phyloP scores from a whole-genome alignment of 2,888 invertebrate genomes.

The Melieria picta region DNA sequence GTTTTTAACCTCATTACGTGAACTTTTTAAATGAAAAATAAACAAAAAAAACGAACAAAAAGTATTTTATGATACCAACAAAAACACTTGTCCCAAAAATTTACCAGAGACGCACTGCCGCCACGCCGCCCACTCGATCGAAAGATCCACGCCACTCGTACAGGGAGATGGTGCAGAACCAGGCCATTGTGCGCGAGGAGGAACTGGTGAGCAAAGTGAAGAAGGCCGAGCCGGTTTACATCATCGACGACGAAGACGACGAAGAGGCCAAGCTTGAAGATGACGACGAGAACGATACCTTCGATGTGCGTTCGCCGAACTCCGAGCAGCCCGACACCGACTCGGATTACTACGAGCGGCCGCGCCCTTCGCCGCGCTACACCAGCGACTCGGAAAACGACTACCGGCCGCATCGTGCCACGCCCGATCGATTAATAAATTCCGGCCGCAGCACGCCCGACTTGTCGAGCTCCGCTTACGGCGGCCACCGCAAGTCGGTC shows the following conservation, averaged over 20 bases:
- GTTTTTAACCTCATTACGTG: neutral
- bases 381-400: conserved; percentile 63
- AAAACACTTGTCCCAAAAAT: conserved; percentile 22
- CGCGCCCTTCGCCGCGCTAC: conserved; percentile 46
- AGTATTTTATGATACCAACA: conserved; percentile 19
- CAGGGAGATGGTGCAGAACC: conserved; percentile 55
- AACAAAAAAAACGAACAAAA: neutral
- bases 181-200: conserved; percentile 38
- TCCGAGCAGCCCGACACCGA: conserved; percentile 52
- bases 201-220: conserved; percentile 38
- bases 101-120: conserved; percentile 14
- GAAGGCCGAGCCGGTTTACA: conserved; percentile 57
- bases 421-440: conserved; percentile 33
- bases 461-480: conserved; percentile 39
- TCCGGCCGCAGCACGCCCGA: conserved; percentile 64
- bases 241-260: conserved; percentile 57
- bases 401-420: conserved; percentile 47
- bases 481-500: conserved; percentile 63
- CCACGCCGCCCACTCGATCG: neutral
- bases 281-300: conserved; percentile 40
- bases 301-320: conserved; percentile 47
- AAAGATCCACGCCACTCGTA: conserved; percentile 51
- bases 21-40: no score
- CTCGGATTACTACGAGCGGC: conserved; percentile 53
- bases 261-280: conserved; percentile 48